A percentile compares a stretch with the other conserved stretches of the same genome.
Evolutionary conservation across 1,140 invertebrate species (phyloP).

Genomic region (Calephelis virginiensis): DNA sequence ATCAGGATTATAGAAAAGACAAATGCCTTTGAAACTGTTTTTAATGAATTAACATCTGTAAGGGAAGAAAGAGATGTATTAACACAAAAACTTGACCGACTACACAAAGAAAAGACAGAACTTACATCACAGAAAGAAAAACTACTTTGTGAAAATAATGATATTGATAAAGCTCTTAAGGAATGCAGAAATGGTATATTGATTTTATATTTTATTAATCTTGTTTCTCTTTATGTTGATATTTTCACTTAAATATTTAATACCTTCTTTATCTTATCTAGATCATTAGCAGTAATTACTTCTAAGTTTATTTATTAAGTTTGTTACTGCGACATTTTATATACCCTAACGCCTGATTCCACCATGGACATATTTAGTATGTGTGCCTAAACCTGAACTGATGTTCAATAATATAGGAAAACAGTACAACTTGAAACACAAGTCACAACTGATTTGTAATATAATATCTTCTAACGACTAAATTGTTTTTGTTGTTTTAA

Average conservation of each 20-base stretch:
- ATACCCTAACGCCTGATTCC: too few species aligned
- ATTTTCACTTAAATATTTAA: background rate
- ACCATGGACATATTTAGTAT: too few species aligned
- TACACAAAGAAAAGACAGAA: conserved; percentile 24
- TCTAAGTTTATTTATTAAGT: too few species aligned
- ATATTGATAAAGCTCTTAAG: conserved; percentile 31
- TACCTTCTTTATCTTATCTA: too few species aligned
- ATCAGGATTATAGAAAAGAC: conserved; percentile 37
- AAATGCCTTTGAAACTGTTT: conserved; percentile 28
- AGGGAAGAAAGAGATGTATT: conserved; percentile 26
- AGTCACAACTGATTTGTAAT: too few species aligned
- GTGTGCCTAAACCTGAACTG: too few species aligned
- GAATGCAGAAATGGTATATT: conserved; percentile 39
- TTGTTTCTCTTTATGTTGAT: background rate
- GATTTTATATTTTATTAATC: conserved; percentile 21
- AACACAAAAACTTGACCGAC: conserved; percentile 22
- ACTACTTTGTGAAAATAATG: conserved; percentile 27
- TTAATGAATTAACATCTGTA: conserved; percentile 13
- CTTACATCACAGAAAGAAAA: conserved; percentile 23
- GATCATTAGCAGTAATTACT: too few species aligned
- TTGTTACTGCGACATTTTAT: too few species aligned
- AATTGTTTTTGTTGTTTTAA: too few species aligned
- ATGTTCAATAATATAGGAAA: background rate
- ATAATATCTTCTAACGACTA: too few species aligned
- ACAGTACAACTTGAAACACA: background rate